A percentile compares a stretch with the other conserved stretches of the same genome.
Conservation (phyloP, 2,113 vertebrate genomes). For the Dromaius novaehollandiae region DNA sequence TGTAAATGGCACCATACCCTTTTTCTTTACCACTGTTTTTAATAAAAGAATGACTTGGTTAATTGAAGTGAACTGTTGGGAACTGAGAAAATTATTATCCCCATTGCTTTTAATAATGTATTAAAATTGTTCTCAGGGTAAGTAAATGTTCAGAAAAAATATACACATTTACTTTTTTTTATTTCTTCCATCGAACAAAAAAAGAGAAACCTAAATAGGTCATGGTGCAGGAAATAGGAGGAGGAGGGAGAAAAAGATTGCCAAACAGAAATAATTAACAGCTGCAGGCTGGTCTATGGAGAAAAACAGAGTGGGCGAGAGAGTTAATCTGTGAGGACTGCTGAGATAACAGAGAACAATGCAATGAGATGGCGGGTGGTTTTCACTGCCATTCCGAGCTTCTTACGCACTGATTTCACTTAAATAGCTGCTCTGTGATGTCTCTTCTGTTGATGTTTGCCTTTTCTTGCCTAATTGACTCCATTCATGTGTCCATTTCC, state of each 20-base stretch:
- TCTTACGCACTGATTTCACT: background rate
- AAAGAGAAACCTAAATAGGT: background rate
- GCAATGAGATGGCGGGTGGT: background rate
- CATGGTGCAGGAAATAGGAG: background rate
- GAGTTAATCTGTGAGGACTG: background rate
- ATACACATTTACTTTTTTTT: background rate
- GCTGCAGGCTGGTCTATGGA: background rate
- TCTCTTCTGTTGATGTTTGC: background rate
- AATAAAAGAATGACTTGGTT: background rate
- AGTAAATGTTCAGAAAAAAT: background rate
- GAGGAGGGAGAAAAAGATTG: background rate
- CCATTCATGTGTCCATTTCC: conserved; percentile 13
- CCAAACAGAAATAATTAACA: background rate
- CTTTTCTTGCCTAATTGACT: background rate
- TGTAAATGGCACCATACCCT: background rate
- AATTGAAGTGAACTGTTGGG: background rate
- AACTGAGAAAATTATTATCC: background rate
- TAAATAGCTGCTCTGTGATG: background rate
- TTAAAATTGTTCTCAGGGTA: background rate
- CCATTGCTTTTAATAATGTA: background rate
- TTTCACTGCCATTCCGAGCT: background rate
- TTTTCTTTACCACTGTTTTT: background rate
- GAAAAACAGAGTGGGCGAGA: background rate
- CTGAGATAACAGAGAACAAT: background rate
- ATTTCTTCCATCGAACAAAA: background rate